Evolutionary conservation across 92 coral and sea anemone genomes (phyloP).

Genomic region (Siderastrea radians): DNA sequence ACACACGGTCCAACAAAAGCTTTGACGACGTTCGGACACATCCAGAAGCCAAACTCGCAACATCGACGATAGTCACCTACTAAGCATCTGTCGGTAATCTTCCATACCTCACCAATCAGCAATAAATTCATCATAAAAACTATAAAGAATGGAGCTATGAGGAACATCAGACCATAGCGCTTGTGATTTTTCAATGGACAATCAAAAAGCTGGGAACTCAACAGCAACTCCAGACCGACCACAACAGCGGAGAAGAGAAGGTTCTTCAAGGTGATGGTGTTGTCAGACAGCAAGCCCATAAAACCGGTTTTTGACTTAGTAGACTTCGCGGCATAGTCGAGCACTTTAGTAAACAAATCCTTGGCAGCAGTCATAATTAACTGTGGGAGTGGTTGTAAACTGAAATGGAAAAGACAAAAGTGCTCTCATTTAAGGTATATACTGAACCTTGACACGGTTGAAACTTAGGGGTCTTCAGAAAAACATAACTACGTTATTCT

Average conservation of each 20-base stretch:
- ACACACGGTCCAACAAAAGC: constrained; percentile 46
- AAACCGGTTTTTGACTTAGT: constrained; percentile 7
- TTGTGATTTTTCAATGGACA: constrained; percentile 41
- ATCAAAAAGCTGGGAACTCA: constrained; percentile 26
- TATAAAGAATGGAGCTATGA: constrained; percentile 36
- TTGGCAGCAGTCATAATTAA: background rate
- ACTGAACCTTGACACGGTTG: too few relatives aligned
- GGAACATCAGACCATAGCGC: constrained; percentile 33
- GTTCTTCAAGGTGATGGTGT: constrained; percentile 44
- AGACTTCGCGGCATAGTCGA: background rate
- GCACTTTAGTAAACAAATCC: background rate
- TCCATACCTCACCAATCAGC: constrained; percentile 29
- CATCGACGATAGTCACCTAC: constrained; percentile 2
- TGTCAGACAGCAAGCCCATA: constrained; percentile 39
- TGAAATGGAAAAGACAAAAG: background rate
- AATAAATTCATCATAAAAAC: constrained; percentile 36
- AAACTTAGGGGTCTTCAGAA: too few relatives aligned
- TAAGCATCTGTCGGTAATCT: constrained; percentile 28
- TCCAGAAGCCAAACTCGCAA: background rate
- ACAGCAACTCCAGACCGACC: constrained; percentile 31
- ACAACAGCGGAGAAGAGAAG: constrained; percentile 31
- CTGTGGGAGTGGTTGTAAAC: background rate
- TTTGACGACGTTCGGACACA: background rate
- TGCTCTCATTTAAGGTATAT: background rate
- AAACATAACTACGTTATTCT: too few relatives aligned